Conservation (phyloP, 2,888 invertebrate genomes). For the Eucera pruinosa region DNA sequence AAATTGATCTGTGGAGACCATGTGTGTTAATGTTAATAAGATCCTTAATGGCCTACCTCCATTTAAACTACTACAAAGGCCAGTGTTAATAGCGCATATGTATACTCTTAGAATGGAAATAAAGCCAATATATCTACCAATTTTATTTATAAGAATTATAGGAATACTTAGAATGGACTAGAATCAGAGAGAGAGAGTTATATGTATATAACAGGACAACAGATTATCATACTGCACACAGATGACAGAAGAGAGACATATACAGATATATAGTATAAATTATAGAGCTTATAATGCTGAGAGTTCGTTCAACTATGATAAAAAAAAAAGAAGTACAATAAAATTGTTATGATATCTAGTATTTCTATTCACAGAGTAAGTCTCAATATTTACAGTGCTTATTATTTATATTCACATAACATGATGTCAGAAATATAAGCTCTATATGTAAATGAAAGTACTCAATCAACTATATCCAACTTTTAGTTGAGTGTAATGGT, state of each 20-base stretch:
- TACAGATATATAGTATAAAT: slow-evolving; percentile 13
- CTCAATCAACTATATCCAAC: slow-evolving; percentile 44
- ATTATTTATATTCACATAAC: slow-evolving; percentile 10
- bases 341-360: background rate
- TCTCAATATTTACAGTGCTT: slow-evolving; percentile 36
- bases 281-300: slow-evolving; percentile 66
- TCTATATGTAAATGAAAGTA: slow-evolving; percentile 50
- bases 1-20: slow-evolving; percentile 44
- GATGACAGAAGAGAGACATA: slow-evolving; percentile 55
- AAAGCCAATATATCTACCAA: slow-evolving; percentile 55
- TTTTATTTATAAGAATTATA: slow-evolving; percentile 54
- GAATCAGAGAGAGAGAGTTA: no score
- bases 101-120: slow-evolving; percentile 52
- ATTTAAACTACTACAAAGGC: slow-evolving; percentile 79
- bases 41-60: slow-evolving; percentile 64
- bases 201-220: slow-evolving; percentile 49
- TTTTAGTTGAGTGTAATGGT: slow-evolving; percentile 48
- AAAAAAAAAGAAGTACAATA: background rate
- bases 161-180: slow-evolving; percentile 55
- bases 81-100: slow-evolving; percentile 73
- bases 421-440: slow-evolving; percentile 62
- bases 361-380: slow-evolving; percentile 10
- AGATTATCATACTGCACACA: slow-evolving; percentile 60
- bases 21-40: slow-evolving; percentile 40
- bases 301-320: background rate